Evolutionary conservation across 1,140 invertebrate genomes (phyloP).

Genomic region (Nebria ingens): DNA sequence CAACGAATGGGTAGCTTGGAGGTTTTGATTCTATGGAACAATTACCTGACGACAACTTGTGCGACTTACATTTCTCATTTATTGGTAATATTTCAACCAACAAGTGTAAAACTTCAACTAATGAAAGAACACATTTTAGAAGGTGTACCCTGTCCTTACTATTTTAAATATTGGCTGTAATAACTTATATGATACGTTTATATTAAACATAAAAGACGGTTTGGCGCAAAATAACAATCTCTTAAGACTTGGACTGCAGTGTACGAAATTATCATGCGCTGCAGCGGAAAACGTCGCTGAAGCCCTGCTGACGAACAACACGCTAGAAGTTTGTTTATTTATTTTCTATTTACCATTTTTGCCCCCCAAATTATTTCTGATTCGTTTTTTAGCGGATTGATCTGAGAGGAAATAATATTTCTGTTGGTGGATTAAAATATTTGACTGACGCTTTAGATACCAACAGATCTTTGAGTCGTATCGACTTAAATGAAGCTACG

Average conservation of each 20-base stretch:
- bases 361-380: too few species aligned
- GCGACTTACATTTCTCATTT: neutral
- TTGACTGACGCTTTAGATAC: neutral
- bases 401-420: neutral
- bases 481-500: neutral
- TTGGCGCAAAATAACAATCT: neutral
- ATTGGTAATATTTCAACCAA: neutral
- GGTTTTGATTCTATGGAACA: neutral
- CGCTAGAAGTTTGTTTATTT: neutral
- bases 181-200: neutral
- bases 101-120: neutral
- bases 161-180: neutral
- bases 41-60: neutral
- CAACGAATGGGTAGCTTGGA: neutral
- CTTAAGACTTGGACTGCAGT: neutral
- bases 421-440: neutral
- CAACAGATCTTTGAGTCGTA: neutral
- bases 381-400: neutral
- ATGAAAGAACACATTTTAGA: neutral
- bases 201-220: neutral
- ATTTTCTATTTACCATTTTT: too few species aligned
- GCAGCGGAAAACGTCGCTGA: neutral
- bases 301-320: neutral
- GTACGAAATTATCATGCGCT: neutral
- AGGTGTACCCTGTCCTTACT: neutral